Percentiles rank a stretch among this genome's conserved stretches.
Evolutionary conservation across 35 echinoderm and acorn worm genomes (phyloP).

Genomic region (Ophioderma brevispina): DNA sequence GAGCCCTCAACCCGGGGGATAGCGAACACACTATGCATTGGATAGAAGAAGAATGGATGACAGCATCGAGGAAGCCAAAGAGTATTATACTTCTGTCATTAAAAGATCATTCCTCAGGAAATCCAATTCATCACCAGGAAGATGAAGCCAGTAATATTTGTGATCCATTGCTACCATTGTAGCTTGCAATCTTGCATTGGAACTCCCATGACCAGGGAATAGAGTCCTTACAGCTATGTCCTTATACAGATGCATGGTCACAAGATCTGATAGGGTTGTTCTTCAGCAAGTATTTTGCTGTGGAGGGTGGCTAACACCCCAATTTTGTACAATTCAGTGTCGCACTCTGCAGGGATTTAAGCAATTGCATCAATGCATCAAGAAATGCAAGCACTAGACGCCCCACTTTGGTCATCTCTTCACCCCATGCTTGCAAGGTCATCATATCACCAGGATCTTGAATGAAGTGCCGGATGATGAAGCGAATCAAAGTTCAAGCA

Average conservation of each 20-base stretch:
- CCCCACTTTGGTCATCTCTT: neutral
- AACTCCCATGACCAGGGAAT: neutral
- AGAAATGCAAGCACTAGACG: neutral
- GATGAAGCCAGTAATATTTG: neutral
- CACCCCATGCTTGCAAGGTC: neutral
- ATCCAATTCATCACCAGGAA: neutral
- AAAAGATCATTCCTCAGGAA: neutral
- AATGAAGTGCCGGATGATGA: too few species aligned
- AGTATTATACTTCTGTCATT: slow-evolving; percentile 8
- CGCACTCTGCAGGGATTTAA: neutral
- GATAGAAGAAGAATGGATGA: neutral
- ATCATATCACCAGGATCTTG: too few species aligned
- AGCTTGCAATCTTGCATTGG: neutral
- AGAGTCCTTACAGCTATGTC: neutral
- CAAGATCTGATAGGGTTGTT: slow-evolving; percentile 14
- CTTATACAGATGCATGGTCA: neutral
- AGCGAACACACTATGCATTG: neutral
- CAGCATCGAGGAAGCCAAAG: neutral
- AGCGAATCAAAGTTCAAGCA: too few species aligned
- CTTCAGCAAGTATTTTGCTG: slow-evolving; percentile 1
- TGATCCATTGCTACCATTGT: neutral
- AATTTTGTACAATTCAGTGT: neutral
- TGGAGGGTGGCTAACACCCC: slow-evolving; percentile 24
- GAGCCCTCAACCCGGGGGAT: neutral
- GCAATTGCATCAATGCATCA: neutral